Percentiles rank a stretch among this genome's conserved stretches.
Evolutionary conservation across 37 sponge, comb jelly and placozoan species (phyloP).

Genomic region (Corticium candelabrum): DNA sequence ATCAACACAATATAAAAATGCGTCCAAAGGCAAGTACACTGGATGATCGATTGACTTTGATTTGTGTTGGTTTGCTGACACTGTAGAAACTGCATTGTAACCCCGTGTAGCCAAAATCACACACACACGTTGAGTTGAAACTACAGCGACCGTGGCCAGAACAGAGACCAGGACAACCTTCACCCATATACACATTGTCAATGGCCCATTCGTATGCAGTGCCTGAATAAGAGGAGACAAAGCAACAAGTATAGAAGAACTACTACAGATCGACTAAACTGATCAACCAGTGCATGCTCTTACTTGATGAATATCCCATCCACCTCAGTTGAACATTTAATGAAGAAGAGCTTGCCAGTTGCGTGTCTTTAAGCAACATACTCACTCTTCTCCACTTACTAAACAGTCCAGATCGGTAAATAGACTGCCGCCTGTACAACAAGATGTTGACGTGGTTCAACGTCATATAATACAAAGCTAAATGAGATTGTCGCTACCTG

Average conservation of each 20-base stretch:
- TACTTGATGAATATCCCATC: too few species aligned
- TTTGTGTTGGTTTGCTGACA: not conserved
- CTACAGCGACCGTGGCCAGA: not conserved
- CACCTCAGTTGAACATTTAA: too few species aligned
- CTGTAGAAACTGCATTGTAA: not conserved
- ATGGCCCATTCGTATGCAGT: conserved; percentile 6
- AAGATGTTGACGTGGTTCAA: too few species aligned
- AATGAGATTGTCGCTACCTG: not conserved
- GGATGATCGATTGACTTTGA: not conserved
- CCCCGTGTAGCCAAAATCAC: not conserved
- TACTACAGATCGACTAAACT: too few species aligned
- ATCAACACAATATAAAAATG: not conserved
- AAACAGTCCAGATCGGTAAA: not conserved
- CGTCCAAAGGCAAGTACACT: not conserved
- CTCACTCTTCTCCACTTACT: not conserved
- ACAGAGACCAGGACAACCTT: not conserved
- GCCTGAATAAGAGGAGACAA: too few species aligned
- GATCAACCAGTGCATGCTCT: too few species aligned
- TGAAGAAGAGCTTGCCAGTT: not conserved
- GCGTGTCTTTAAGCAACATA: not conserved
- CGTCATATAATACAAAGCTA: not conserved
- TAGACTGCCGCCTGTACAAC: not conserved
- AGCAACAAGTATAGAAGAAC: too few species aligned
- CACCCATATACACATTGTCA: conserved; percentile 10
- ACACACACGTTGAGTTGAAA: not conserved